Conservation (phyloP, 1,140 invertebrate genomes). For the Bombus affinis region DNA sequence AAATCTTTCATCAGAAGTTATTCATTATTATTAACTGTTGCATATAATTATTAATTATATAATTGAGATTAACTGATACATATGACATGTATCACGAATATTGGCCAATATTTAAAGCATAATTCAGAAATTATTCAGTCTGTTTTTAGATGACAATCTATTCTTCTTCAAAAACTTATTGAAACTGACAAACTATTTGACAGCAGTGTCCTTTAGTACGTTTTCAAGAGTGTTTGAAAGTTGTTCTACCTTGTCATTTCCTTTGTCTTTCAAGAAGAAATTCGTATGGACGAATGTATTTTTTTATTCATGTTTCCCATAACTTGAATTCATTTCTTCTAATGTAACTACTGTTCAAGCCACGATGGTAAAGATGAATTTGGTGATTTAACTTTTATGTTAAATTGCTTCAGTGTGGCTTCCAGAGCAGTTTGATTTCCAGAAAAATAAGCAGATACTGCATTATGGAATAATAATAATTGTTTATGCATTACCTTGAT, state of each 20-base stretch:
- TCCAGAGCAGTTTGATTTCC: slow-evolving; percentile 96
- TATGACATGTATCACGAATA: slow-evolving; percentile 23
- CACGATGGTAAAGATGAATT: slow-evolving; percentile 89
- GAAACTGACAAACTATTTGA: slow-evolving; percentile 50
- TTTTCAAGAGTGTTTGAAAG: slow-evolving; percentile 28
- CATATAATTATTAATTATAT: slow-evolving; percentile 40
- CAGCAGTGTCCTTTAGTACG: slow-evolving; percentile 34
- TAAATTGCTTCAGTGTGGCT: slow-evolving; percentile 97
- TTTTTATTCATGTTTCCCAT: slow-evolving; percentile 35
- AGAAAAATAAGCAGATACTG: slow-evolving; percentile 97
- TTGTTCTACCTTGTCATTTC: slow-evolving; percentile 57
- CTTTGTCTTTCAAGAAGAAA: slow-evolving; percentile 11
- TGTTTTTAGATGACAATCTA: slow-evolving; percentile 53
- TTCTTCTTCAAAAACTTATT: slow-evolving; percentile 25
- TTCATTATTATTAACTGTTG: slow-evolving; percentile 8
- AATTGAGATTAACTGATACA: slow-evolving; percentile 31
- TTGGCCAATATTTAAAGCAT: slow-evolving; percentile 40
- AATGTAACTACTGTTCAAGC: slow-evolving; percentile 87
- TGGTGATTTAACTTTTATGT: slow-evolving; percentile 92
- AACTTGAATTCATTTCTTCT: slow-evolving; percentile 38
- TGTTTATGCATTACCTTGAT: slow-evolving; percentile 99
- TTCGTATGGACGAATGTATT: slow-evolving; percentile 51
- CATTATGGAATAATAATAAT: slow-evolving; percentile 96
- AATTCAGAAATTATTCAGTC: slow-evolving; percentile 57
- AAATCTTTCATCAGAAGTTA: slow-evolving; percentile 24